Conservation (phyloP, 2,113 vertebrate species). For the Antigone vipio region DNA sequence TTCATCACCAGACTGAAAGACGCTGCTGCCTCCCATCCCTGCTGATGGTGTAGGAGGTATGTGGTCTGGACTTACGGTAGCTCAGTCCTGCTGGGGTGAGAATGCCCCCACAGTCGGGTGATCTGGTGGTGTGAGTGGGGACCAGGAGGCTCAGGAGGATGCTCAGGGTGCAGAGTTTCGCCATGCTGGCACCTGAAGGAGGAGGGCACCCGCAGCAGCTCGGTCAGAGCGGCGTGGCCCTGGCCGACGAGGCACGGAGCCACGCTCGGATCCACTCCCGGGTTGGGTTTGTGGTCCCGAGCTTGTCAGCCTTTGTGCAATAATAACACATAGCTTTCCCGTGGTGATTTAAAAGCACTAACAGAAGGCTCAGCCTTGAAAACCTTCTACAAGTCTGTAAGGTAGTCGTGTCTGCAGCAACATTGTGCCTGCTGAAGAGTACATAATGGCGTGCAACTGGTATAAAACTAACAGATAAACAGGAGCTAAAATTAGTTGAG, state of each 20-base stretch:
- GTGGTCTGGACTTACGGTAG: not conserved
- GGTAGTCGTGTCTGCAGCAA: not conserved
- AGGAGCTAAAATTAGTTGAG: not conserved
- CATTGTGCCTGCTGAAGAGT: not conserved
- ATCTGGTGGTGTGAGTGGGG: not conserved
- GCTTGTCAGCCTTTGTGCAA: not conserved
- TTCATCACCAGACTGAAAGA: accelerated
- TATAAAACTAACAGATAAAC: not conserved
- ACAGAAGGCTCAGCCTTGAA: not conserved
- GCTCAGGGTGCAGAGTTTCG: not conserved
- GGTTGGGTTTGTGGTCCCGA: accelerated
- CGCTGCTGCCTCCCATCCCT: not conserved
- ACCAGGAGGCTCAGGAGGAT: slow-evolving; percentile 27
- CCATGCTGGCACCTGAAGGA: not conserved
- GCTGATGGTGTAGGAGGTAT: accelerated
- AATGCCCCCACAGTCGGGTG: not conserved
- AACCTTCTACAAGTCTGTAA: not conserved
- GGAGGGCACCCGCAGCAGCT: not conserved
- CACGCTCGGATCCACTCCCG: accelerated
- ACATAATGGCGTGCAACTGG: not conserved
- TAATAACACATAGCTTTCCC: accelerated
- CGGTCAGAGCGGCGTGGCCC: accelerated
- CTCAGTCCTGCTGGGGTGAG: slow-evolving; percentile 6
- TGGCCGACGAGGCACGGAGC: not conserved
- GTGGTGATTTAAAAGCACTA: not conserved